Base-by-base conservation (phyloP, 2,113 vertebrate species). In the Emydura subglobosa region DNA sequence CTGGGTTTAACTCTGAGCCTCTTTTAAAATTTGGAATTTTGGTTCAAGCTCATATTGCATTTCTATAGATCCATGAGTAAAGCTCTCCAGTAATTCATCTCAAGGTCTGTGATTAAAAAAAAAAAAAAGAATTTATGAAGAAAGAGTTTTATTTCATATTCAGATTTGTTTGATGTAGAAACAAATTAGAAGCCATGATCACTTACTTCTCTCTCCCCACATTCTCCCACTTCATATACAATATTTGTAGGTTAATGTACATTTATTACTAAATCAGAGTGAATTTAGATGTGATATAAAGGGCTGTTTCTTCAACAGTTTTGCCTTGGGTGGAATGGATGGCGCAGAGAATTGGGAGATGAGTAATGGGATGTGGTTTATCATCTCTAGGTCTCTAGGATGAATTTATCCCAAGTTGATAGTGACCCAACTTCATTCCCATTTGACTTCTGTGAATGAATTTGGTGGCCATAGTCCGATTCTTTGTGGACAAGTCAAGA, bases 221-320 rank as follows among this genome's bases (percentile, higher is more conserved):
- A 94, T 94, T 61, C 83, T 47, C 42, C 92, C 94, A 89, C 91
- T 94, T 85, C 85, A 50, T 78, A 91, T 95, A 92, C 85, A 95
- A 51, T 79, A 85, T 83, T 85, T 94, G 82, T 81, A 94, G 47
- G 93, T 95, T 89, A 87, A 54, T 82, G 89, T 91, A 95, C 87
- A 92, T 91, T 95, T 95, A 94, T 68, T 68, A 68, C 65, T 68
- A 68, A n/a, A 72, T 4, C n/a, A 72, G 65, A 72, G 34, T 72
- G 65, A 72, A 22, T 93, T 94, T 89, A 86, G 79, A 85, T 94
- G 95, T 91, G 94, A 79, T 96, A 89, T 81, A 86, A 54, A 74
- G 94, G 93, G 89, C 87, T 85, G 93, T 29, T 94, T 94, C 81
- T 74, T 34, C n/a, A 86, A 93, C 74, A 57, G 39, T 47, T 76